phyloP scores from a whole-genome alignment of 2,113 vertebrate genomes.

The Bufo gargarizans region DNA sequence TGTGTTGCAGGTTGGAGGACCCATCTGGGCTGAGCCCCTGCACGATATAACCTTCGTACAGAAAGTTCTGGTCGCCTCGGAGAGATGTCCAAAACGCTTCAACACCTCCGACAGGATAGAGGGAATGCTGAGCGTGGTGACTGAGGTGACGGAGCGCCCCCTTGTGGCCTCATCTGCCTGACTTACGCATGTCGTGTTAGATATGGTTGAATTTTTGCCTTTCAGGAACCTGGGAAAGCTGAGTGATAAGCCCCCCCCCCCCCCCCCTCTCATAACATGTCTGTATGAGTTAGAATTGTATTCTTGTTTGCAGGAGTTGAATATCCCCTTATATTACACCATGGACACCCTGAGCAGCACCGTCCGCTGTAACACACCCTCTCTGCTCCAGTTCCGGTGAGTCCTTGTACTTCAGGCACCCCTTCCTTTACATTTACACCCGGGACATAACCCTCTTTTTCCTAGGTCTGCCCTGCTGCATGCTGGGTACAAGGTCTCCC shows the following conservation, averaged over 20 bases:
- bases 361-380: slow-evolving; percentile 74
- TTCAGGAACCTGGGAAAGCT: background rate
- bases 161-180: background rate
- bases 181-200: no score
- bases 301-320: slow-evolving; percentile 77
- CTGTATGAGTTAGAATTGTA: no score
- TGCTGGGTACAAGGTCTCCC: slow-evolving; percentile 85
- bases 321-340: slow-evolving; percentile 83
- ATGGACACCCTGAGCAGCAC: slow-evolving; percentile 82
- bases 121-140: slow-evolving; percentile 87
- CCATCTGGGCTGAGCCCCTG: slow-evolving; percentile 87
- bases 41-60: slow-evolving; percentile 81
- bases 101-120: slow-evolving; percentile 80
- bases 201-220: background rate
- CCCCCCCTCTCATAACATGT: no score
- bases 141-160: slow-evolving; percentile 74
- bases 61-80: slow-evolving; percentile 77
- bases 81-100: slow-evolving; percentile 80
- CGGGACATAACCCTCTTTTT: background rate
- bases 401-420: background rate
- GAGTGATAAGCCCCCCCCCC: background rate
- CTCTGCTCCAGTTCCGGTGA: slow-evolving; percentile 84
- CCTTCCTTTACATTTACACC: background rate
- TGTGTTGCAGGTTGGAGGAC: slow-evolving; percentile 80
- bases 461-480: slow-evolving; percentile 87